Base-by-base conservation (phyloP, 2,113 vertebrate genomes). In the Cyprinodon brontotheroides region DNA sequence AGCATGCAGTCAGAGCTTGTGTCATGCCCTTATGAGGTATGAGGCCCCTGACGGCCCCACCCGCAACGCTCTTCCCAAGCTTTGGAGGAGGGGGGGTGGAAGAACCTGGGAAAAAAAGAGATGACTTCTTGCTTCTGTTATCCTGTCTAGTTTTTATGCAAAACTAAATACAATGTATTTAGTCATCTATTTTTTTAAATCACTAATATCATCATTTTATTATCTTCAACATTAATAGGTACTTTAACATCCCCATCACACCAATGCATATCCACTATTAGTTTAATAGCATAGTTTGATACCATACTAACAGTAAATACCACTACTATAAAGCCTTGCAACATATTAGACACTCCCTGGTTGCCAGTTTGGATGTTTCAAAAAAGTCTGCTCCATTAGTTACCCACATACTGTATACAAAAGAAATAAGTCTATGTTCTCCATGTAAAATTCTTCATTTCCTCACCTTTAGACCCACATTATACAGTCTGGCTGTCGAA, bases 1-100 rank as follows among this genome's bases (percentile, higher is more conserved):
- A 91, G 82, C 78, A 77, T 87, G 85, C 75, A 89, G 89, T 92
- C 88, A 87, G 75, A 71, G 86, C 84, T 84, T 85, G 89, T 92
- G 89, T 91, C 90, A 89, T 93, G 90, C 81, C 89, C 93, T 91
- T 88, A 87, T 88, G 92, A 91, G 86, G 84, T 86, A 89, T 87
- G 86, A 84, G 89, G 90, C 83, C 85, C 82, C 48, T 87, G 84
- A 87, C 88, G 85, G 83, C 83, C 77, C 79, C 84, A 88, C 90
- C 88, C 90, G 70, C 60, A 48, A 63, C 77, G 84, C 82, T 87
- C 85, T 86, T 86, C 83, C 78, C 78, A 84, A 70, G 60, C 64
- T 47, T 4, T 61, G 59, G 62, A 79, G 78, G 89, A 80, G 83
- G 86, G 83, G 86, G 74, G 77, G 63, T 41, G 68, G 37, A 57